These are phyloP conservation scores for Thunnus thynnus DNA, from an alignment of 2,113 vertebrate species.

Conservation along the genomic window DNA sequence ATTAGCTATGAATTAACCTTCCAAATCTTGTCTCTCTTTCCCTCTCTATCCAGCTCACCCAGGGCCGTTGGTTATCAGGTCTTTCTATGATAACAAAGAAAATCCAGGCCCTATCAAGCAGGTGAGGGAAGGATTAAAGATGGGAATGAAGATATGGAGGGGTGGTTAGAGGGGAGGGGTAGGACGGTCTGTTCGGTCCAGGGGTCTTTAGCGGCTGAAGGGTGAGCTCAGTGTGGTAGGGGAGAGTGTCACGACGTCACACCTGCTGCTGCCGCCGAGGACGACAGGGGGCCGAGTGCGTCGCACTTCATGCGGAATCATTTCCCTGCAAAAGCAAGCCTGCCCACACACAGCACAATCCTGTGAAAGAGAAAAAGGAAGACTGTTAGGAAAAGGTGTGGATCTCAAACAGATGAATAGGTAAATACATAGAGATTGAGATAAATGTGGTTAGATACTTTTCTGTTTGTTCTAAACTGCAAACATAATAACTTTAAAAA, in stretches of 20 bases:
- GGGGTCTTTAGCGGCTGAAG: constrained; percentile 67
- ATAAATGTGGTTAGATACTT: background rate
- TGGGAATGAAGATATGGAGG: constrained; percentile 59
- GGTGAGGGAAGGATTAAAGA: constrained; percentile 56
- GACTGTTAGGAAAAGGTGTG: background rate
- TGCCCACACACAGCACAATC: constrained; percentile 84
- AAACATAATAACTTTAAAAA: background rate
- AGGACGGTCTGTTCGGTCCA: constrained; percentile 54
- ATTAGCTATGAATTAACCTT: constrained; percentile 47
- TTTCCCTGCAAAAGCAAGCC: constrained; percentile 90
- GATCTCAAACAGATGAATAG: background rate
- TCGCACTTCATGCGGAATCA: constrained; percentile 98
- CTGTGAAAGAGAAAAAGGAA: constrained; percentile 50
- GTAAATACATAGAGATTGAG: background rate
- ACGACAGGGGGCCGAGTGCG: constrained; percentile 88
- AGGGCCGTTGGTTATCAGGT: constrained; percentile 35
- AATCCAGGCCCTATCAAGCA: constrained; percentile 41
- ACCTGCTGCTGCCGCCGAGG: constrained; percentile 89
- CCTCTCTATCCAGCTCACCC: constrained; percentile 34
- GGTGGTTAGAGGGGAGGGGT: constrained; percentile 40
- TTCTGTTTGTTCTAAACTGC: background rate
- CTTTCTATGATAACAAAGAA: constrained; percentile 44
- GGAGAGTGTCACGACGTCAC: constrained; percentile 87
- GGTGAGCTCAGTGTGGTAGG: constrained; percentile 60
- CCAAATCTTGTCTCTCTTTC: constrained; percentile 29